Conservation (phyloP, 2,888 invertebrate species). For the Lissocephala sabroskyi region DNA sequence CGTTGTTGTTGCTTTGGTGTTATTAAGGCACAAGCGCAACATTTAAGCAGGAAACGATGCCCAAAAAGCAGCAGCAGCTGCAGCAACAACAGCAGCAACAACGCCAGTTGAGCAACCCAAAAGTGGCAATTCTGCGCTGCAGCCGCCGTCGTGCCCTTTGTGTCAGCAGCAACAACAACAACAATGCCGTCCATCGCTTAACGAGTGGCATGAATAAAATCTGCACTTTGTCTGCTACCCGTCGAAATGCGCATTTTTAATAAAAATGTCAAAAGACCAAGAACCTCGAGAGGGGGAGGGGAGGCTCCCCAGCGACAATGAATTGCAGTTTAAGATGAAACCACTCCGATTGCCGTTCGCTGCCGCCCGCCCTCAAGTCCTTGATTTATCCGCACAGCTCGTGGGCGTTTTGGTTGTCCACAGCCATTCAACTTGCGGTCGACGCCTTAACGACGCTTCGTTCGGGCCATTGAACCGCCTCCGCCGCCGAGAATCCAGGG, state of each 20-base stretch:
- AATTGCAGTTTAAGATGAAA: conserved; percentile 32
- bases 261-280: conserved; percentile 46
- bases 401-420: too few relatives aligned
- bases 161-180: conserved; percentile 10
- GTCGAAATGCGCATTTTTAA: conserved; percentile 37
- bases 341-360: too few relatives aligned
- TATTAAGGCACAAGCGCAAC: conserved; percentile 20
- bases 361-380: too few relatives aligned
- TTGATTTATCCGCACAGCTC: too few relatives aligned
- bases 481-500: too few relatives aligned
- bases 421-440: too few relatives aligned
- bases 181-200: conserved; percentile 23
- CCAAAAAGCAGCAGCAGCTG: conserved; percentile 23
- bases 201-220: conserved; percentile 51
- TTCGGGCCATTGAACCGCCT: too few relatives aligned
- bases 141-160: conserved; percentile 1
- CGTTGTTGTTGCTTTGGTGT: conserved; percentile 16
- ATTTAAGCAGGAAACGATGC: conserved; percentile 50
- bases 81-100: conserved; percentile 8
- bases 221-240: conserved; percentile 44
- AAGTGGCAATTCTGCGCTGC: conserved; percentile 18
- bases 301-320: conserved; percentile 28
- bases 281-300: neutral
- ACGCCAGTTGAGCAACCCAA: conserved; percentile 2
- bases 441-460: too few relatives aligned